These are phyloP conservation scores for Drosophila picticornis DNA, from an alignment of 2,888 invertebrate genomes.

Conservation along the genomic window DNA sequence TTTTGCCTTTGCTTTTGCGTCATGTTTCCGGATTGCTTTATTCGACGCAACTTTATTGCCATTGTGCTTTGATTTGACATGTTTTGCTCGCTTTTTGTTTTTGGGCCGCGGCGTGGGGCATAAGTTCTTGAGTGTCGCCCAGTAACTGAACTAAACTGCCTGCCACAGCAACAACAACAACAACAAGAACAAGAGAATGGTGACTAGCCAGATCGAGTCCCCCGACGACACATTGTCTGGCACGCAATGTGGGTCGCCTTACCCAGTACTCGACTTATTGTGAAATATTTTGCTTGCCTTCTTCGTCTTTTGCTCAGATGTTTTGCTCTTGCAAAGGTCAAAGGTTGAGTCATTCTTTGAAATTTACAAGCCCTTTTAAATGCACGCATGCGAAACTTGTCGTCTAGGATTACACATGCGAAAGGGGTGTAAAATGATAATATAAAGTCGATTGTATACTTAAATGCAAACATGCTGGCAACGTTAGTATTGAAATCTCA, in stretches of 20 bases:
- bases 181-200: constrained; percentile 22
- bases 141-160: constrained; percentile 17
- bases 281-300: constrained; percentile 37
- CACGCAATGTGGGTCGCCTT: constrained; percentile 62
- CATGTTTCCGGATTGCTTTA: constrained; percentile 32
- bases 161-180: constrained; percentile 27
- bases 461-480: background rate
- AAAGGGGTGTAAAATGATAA: background rate
- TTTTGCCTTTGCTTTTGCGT: constrained; percentile 24
- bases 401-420: background rate
- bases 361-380: constrained; percentile 2
- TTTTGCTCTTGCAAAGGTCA: constrained; percentile 58
- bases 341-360: constrained; percentile 51
- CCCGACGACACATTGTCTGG: constrained; percentile 35
- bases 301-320: constrained; percentile 9
- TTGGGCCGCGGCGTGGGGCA: background rate
- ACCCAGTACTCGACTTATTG: constrained; percentile 22
- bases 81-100: constrained; percentile 21
- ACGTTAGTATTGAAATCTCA: background rate
- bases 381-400: background rate
- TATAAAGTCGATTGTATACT: background rate
- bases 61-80: constrained; percentile 53
- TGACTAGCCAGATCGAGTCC: constrained; percentile 47
- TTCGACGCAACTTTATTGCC: constrained; percentile 36
- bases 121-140: constrained; percentile 51